Percentiles rank a stretch among this genome's conserved stretches.
These are phyloP conservation scores for Chunga burmeisteri DNA, from an alignment of 2,113 vertebrate species.

Conservation along the genomic window DNA sequence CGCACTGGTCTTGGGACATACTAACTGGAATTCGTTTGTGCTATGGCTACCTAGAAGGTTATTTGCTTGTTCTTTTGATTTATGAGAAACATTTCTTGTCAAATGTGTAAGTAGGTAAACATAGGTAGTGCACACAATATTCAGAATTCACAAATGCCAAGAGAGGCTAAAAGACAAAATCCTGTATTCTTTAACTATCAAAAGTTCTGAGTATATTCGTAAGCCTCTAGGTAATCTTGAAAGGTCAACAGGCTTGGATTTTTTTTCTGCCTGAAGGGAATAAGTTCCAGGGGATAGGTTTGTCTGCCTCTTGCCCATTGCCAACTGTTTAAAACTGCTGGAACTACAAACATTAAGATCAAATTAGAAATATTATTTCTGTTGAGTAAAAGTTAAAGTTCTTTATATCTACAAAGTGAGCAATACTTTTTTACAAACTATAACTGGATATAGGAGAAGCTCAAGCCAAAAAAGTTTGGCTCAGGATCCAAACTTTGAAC, in stretches of 20 bases:
- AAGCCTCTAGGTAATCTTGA: conserved; percentile 25
- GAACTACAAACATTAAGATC: background rate
- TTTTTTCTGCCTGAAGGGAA: background rate
- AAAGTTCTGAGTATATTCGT: background rate
- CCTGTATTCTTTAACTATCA: background rate
- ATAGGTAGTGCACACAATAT: background rate
- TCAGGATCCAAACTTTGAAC: background rate
- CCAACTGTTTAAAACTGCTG: background rate
- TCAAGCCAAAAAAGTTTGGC: background rate
- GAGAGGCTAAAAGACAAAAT: conserved; percentile 43
- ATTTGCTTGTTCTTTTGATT: background rate
- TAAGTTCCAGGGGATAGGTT: background rate
- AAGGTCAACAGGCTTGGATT: conserved; percentile 2
- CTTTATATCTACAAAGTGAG: background rate
- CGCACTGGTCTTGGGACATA: background rate
- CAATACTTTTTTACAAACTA: background rate
- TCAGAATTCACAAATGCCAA: conserved; percentile 51
- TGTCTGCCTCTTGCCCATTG: background rate
- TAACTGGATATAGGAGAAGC: background rate
- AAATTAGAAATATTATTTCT: background rate
- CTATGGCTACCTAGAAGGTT: background rate
- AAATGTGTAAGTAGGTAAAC: background rate
- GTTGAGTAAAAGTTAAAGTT: background rate
- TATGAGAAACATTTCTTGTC: background rate
- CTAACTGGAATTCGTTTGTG: background rate